Percentiles rank a stretch among this genome's conserved stretches.
Evolutionary conservation across 2,113 vertebrate species (phyloP).

Genomic region (Cinclus cinclus): DNA sequence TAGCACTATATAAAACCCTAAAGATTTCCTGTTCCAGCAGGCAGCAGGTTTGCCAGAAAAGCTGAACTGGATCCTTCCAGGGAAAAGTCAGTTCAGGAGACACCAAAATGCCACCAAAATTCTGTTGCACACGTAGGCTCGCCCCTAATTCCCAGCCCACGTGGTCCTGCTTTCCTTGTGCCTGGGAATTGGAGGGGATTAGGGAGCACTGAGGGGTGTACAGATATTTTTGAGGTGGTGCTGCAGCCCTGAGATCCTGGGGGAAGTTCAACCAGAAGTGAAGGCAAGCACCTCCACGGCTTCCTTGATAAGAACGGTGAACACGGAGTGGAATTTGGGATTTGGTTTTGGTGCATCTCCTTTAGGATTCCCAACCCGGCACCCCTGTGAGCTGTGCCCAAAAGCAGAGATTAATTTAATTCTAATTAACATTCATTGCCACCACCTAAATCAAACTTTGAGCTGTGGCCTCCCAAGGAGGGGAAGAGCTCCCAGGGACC

Average conservation of each 20-base stretch:
- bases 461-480: neutral
- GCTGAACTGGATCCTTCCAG: neutral
- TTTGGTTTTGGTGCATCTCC: neutral
- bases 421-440: neutral
- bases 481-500: neutral
- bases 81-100: neutral
- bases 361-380: neutral
- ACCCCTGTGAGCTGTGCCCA: neutral
- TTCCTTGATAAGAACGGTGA: fast-evolving
- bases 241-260: neutral
- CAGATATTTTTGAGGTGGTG: neutral
- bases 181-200: neutral
- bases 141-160: neutral
- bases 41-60: constrained; percentile 3
- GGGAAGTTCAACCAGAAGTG: fast-evolving
- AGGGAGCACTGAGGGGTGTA: neutral
- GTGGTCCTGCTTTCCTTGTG: neutral
- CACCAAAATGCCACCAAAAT: neutral
- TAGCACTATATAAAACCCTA: constrained; percentile 17
- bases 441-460: neutral
- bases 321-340: neutral
- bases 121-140: neutral
- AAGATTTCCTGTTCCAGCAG: constrained; percentile 47
- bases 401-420: neutral
- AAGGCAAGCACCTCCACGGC: fast-evolving